Evolutionary conservation across 2,113 vertebrate species (phyloP).

Genomic region (Canis aureus): DNA sequence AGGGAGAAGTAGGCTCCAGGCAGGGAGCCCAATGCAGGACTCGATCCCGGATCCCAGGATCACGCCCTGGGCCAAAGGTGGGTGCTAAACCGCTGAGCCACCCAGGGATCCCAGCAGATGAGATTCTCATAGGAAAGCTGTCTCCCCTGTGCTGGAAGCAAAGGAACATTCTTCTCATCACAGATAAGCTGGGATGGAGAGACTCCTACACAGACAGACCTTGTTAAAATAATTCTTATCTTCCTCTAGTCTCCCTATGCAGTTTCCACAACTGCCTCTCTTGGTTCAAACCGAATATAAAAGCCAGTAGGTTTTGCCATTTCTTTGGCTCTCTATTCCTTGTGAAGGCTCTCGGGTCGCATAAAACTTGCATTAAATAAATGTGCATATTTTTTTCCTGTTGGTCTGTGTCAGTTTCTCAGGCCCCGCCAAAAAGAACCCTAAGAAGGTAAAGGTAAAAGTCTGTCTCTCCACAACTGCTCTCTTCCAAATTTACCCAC

Average conservation of each 20-base stretch:
- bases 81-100: too few species aligned
- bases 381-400: not conserved
- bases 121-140: not conserved
- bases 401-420: not conserved
- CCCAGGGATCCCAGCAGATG: not conserved
- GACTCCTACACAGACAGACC: not conserved
- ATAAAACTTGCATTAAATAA: not conserved
- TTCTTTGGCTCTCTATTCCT: not conserved
- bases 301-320: not conserved
- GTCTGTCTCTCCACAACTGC: not conserved
- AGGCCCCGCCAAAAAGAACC: not conserved
- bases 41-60: too few species aligned
- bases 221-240: not conserved
- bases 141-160: not conserved
- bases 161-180: not conserved
- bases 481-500: not conserved
- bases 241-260: not conserved
- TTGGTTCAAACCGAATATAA: not conserved
- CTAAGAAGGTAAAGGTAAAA: not conserved
- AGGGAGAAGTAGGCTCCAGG: too few species aligned
- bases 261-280: not conserved
- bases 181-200: not conserved
- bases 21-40: too few species aligned
- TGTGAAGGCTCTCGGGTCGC: not conserved
- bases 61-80: too few species aligned